Base-by-base conservation (phyloP, 2,888 invertebrate genomes). In the Coelogynopora nodosa region DNA sequence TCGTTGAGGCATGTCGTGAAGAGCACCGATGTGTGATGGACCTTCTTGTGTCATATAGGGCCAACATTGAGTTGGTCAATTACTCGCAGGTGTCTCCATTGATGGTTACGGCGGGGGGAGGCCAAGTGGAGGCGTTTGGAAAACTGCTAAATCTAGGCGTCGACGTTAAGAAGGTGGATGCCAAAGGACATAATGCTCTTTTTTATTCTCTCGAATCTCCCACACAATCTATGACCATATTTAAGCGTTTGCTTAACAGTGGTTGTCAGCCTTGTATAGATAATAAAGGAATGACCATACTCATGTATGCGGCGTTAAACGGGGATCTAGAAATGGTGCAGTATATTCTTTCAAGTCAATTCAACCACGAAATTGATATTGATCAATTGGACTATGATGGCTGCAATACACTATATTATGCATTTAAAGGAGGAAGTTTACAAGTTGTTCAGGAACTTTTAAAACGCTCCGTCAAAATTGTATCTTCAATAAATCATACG, bases 121-220 rank as follows among this genome's bases (percentile, higher is more conserved):
- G 74, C 2, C 74, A 74, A 13, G 74, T 74, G 23, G 74, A 74
- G 5, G 18, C 74, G 5, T 74, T 74, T 26, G 74, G 74, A 5
- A 74, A 74, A 26, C 74, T 74, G 18, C 74, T 74, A n/a, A 74
- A 74, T 74, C 74, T 74, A 2, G 74, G 74, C 5, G 74, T 74
- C 23, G 74, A 74, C 23, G 74, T 74, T 5, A 74, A 74, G 18
- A 74, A 74, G 74, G 27, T 13, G 18, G 74, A 74, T 74, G 23
- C 23, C 23, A 26, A 74, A 2, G 74, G 74, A 26, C 5, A 26
- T 13, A 74, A 74, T 26, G 74, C 74, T 74, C 23, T 74, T 5
- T 74, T 74, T 26, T 26, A 74, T 23, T 10, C 74, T 26, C 74
- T 74, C 2, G 74, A 74, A 74, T 74, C 74, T n/a, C 74, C 74